phyloP scores from a whole-genome alignment of 2,113 vertebrate genomes.

The Tyto alba region DNA sequence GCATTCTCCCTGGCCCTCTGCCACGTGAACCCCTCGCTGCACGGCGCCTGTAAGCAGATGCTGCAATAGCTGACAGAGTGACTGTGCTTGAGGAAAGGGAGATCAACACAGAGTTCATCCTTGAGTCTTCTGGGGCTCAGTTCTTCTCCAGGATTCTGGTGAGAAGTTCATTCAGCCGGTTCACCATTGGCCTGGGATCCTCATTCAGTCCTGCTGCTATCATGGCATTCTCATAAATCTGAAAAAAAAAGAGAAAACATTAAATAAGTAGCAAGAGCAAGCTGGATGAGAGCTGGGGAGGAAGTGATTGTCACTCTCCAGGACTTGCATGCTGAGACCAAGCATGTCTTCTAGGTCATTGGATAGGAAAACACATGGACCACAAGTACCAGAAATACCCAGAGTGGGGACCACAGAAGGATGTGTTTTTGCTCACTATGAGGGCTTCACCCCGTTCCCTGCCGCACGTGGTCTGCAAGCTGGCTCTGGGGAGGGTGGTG shows the following conservation, averaged over 20 bases:
- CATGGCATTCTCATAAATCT: constrained; percentile 99
- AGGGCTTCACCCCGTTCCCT: not conserved
- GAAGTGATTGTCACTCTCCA: not conserved
- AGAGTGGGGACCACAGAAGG: not conserved
- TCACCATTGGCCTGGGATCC: constrained; percentile 92
- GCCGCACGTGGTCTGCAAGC: not conserved
- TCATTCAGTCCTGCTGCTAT: constrained; percentile 91
- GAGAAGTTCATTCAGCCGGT: constrained; percentile 86
- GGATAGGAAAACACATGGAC: not conserved
- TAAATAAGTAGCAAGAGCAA: not conserved
- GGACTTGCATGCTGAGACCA: not conserved
- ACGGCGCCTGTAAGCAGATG: not conserved
- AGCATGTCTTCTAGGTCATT: not conserved
- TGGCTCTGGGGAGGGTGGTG: not conserved
- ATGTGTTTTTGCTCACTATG: not conserved
- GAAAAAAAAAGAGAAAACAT: not conserved
- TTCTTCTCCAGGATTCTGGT: constrained; percentile 85
- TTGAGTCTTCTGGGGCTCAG: constrained; percentile 59
- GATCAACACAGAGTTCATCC: not conserved
- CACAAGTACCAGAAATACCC: not conserved
- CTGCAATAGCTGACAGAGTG: not conserved
- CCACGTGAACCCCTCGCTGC: not conserved
- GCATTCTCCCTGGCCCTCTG: not conserved
- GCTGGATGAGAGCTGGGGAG: not conserved
- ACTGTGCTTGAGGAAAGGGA: not conserved